Conservation (phyloP, 2,888 invertebrate species). For the Meteorus colon region DNA sequence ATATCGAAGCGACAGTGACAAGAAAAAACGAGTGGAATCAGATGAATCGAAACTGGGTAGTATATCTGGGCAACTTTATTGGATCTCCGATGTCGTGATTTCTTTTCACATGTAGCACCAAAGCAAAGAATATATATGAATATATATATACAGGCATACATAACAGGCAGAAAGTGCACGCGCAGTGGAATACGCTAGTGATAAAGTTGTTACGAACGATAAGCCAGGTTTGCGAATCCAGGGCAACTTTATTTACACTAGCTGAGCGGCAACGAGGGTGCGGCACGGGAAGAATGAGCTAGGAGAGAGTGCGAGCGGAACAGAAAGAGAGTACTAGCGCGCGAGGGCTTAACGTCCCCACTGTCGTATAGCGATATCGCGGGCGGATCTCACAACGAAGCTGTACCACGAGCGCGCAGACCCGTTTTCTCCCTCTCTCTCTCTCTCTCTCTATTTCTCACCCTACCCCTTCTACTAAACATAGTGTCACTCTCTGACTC, state of each 20-base stretch:
- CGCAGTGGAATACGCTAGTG: constrained; percentile 54
- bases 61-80: constrained; percentile 40
- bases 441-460: constrained; percentile 38
- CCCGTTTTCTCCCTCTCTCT: constrained; percentile 38
- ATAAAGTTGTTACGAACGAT: constrained; percentile 57
- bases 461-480: background rate
- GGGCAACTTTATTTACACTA: constrained; percentile 55
- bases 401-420: constrained; percentile 42
- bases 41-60: constrained; percentile 35
- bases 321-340: constrained; percentile 18
- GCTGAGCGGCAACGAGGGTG: constrained; percentile 31
- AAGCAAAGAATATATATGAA: constrained; percentile 1
- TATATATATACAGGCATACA: background rate
- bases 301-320: constrained; percentile 18
- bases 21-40: constrained; percentile 26
- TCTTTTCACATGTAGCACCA: constrained; percentile 34
- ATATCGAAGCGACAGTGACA: constrained; percentile 17
- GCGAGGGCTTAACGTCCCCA: constrained; percentile 39
- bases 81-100: constrained; percentile 40
- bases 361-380: constrained; percentile 37
- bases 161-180: constrained; percentile 35
- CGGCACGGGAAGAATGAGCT: constrained; percentile 8
- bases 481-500: constrained; percentile 4
- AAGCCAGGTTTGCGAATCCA: constrained; percentile 49
- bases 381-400: constrained; percentile 26